Evolutionary conservation across 2,888 invertebrate genomes (phyloP).

Genomic region (Rhagonycha fulva): DNA sequence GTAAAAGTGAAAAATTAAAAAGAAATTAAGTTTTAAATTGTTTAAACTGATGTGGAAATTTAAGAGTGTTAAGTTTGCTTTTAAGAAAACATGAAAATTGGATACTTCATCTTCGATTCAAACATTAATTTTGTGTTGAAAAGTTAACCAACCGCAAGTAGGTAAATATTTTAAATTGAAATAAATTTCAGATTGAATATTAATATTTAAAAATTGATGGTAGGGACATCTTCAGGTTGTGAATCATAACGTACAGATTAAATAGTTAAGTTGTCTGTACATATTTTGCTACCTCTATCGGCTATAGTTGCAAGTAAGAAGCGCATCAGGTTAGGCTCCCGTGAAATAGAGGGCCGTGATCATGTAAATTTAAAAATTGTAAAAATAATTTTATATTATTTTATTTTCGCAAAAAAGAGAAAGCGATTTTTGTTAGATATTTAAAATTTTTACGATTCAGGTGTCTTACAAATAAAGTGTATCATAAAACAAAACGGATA

Average conservation of each 20-base stretch:
- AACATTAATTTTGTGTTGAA: neutral
- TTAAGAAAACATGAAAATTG: neutral
- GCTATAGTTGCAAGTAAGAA: conserved; percentile 34
- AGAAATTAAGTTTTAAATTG: neutral
- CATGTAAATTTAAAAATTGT: conserved; percentile 8
- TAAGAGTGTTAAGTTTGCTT: neutral
- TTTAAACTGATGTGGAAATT: neutral
- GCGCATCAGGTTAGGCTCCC: conserved; percentile 42
- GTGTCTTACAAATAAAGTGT: conserved; percentile 50
- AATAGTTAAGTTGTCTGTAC: conserved; percentile 19
- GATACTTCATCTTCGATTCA: neutral
- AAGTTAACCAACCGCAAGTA: neutral
- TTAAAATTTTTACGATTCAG: conserved; percentile 35
- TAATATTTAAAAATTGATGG: neutral
- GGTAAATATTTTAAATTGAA: neutral
- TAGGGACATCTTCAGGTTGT: conserved; percentile 17
- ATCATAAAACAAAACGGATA: conserved; percentile 53
- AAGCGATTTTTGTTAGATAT: conserved; percentile 23
- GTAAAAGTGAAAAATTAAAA: neutral
- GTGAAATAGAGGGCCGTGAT: conserved; percentile 46
- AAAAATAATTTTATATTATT: conserved; percentile 10
- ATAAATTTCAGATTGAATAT: neutral
- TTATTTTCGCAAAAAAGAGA: conserved; percentile 22
- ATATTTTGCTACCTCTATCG: conserved; percentile 38
- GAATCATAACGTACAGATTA: conserved; percentile 7